Base-by-base conservation (phyloP, 2,797 vertebrate genomes). In the Malurus leucopterus region DNA sequence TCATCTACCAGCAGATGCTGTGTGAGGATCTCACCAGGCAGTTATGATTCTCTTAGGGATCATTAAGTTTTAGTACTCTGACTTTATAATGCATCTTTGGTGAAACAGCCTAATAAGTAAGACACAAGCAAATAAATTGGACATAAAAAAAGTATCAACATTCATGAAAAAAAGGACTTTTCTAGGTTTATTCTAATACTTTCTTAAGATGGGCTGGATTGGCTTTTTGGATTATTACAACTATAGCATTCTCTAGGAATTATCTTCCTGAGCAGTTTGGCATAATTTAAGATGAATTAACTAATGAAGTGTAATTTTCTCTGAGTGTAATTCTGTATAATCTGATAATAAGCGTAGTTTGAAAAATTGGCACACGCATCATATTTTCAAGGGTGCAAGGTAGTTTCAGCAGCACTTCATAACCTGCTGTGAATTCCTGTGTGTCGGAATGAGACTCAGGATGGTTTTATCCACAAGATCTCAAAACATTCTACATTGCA, bases 281-380 rank as follows among this genome's bases (percentile, higher is more conserved):
- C 55, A 72, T 90, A 7, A 59, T 87, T 90, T 93, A 77, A 89
- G 76, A 47, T 67, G 73, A 91, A 86, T 93, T 91, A 88, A 88
- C 82, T 93, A 75, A 92, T 71, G 54, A 89, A 92, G 55, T 65
- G 22, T 78, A 93, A 88, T 94, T 95, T 94, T 94, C 93, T 87
- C 59, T 89, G 74, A 63, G 44, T 88, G 82, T 84, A 86, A 94
- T 95, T 94, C 94, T 83, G 50, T 92, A 87, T 95, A 93, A 95
- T 94, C 83, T 93, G 94, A 93, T 96, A 90, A 93, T 92, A 90
- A 82, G 77, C 85, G 67, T 40, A 30, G 77, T 92, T 92, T 2
- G 46, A 87, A 90, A 89, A 82, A 74, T n/a, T 68, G 80, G 67
- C 70, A 53, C 54, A 23, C 44, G 34, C 50, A 43, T 84, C 34